These are phyloP conservation scores for Drosophila dunni DNA, from an alignment of 1,140 invertebrate genomes.

Conservation along the genomic window DNA sequence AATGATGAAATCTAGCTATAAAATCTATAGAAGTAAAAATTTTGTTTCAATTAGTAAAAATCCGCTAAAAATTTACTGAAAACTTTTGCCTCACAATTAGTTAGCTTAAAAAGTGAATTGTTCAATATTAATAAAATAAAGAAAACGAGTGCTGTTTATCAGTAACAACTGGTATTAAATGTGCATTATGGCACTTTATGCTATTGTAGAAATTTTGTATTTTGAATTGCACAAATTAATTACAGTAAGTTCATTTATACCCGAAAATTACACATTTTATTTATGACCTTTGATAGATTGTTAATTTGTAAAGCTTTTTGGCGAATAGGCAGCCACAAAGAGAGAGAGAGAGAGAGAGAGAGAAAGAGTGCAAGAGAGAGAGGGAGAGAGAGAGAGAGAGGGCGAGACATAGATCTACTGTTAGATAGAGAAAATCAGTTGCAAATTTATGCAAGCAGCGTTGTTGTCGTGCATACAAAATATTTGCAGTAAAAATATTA, in stretches of 20 bases:
- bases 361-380: background rate
- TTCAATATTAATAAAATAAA: slow-evolving; percentile 4
- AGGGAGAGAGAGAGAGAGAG: background rate
- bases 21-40: no score
- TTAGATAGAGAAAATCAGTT: background rate
- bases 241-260: slow-evolving; percentile 39
- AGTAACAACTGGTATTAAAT: slow-evolving; percentile 14
- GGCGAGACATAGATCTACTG: background rate
- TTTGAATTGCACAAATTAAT: slow-evolving; percentile 45
- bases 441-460: slow-evolving; percentile 64
- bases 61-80: background rate
- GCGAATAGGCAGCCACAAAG: background rate
- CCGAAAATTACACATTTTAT: slow-evolving; percentile 46
- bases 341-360: background rate
- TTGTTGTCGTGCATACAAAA: slow-evolving; percentile 38
- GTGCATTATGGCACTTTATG: slow-evolving; percentile 2
- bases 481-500: slow-evolving; percentile 27
- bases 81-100: background rate
- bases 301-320: slow-evolving; percentile 72
- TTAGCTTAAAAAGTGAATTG: background rate
- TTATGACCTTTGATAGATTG: slow-evolving; percentile 40
- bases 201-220: slow-evolving; percentile 5
- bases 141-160: slow-evolving; percentile 1
- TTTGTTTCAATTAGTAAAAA: no score
- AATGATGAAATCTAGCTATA: no score